Conservation (phyloP, 2,797 vertebrate species). For the Sandelia bainsii region DNA sequence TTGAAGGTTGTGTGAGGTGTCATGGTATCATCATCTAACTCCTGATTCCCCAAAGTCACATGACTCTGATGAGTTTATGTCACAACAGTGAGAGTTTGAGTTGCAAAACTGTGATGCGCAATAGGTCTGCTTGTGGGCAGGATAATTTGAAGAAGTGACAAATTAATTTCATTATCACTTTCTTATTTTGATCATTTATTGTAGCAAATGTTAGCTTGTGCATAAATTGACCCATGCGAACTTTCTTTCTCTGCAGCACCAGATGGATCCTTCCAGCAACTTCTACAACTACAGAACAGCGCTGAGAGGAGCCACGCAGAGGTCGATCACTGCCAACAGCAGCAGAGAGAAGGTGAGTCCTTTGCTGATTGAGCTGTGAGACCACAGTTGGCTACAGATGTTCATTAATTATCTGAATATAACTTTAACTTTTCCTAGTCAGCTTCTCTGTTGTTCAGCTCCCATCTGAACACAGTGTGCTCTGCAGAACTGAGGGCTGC, state of each 20-base stretch:
- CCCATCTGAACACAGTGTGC: neutral
- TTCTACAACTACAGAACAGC: conserved; percentile 97
- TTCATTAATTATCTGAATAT: no score
- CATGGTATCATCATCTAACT: neutral
- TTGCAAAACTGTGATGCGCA: neutral
- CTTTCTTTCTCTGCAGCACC: conserved; percentile 84
- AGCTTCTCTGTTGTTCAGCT: neutral
- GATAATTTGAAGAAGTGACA: no score
- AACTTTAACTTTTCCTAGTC: neutral
- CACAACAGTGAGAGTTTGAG: neutral
- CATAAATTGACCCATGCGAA: conserved; percentile 8
- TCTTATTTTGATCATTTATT: no score
- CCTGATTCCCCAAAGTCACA: neutral
- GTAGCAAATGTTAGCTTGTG: neutral
- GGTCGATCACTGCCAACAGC: conserved; percentile 93
- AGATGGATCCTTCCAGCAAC: conserved; percentile 98
- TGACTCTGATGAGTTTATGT: neutral
- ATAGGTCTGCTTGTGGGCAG: no score
- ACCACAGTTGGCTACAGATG: no score
- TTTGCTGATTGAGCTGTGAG: no score
- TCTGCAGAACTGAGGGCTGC: neutral
- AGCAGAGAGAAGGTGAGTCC: conserved; percentile 92
- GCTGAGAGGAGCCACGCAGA: conserved; percentile 91
- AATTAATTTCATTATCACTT: no score
- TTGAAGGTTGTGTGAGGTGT: neutral